These are phyloP conservation scores for Malurus alboscapulatus DNA, from an alignment of 2,113 vertebrate genomes.

Conservation along the genomic window DNA sequence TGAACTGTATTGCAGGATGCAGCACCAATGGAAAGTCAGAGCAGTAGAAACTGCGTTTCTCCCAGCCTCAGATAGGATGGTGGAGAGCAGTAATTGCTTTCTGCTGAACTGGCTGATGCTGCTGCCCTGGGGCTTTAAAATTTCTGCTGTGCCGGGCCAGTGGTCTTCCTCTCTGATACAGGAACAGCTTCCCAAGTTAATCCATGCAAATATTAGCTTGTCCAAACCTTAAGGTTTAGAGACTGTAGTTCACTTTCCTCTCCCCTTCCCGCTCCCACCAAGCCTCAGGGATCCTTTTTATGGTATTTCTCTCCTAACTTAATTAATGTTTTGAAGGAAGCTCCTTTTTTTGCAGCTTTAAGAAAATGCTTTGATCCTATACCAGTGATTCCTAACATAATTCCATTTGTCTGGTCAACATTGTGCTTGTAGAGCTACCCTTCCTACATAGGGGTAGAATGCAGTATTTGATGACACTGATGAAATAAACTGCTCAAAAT, in stretches of 20 bases:
- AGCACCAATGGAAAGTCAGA: neutral
- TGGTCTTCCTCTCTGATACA: neutral
- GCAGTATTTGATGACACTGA: neutral
- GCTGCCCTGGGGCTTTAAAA: neutral
- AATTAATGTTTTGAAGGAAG: neutral
- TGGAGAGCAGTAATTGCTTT: neutral
- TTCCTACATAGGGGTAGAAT: neutral
- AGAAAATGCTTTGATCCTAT: neutral
- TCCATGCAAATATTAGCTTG: neutral
- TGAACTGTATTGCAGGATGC: neutral
- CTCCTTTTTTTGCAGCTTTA: neutral
- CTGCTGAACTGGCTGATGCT: neutral
- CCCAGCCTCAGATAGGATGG: neutral
- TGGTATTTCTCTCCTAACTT: neutral
- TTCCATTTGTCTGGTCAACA: neutral
- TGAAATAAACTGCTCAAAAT: neutral
- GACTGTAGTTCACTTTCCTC: neutral
- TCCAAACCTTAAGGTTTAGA: neutral
- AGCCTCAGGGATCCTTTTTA: neutral
- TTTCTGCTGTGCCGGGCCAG: neutral
- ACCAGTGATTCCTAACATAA: neutral
- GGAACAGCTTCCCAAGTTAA: neutral
- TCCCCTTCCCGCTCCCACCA: neutral
- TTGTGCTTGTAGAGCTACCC: neutral
- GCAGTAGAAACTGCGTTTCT: neutral